Base-by-base conservation (phyloP, 2,888 invertebrate species). In the Bursaphelenchus okinawaensis region DNA sequence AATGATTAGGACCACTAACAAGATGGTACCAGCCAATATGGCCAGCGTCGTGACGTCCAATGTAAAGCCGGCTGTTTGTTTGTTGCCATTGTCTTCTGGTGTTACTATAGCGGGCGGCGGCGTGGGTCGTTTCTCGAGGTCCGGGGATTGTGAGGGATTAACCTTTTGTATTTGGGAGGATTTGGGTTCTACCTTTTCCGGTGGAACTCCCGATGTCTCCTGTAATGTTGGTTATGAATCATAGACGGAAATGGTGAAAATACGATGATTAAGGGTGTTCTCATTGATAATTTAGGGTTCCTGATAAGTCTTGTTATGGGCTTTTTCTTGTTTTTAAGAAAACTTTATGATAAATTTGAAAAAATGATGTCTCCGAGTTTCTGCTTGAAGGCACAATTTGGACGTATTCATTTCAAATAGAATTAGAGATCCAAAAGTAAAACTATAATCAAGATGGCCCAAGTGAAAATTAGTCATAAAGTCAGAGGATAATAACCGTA, bases 1-100 rank as follows among this genome's bases (percentile, higher is more conserved):
- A 50, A 59, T 59, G 55, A 59, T 9, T 50, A 59, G 28, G 7
- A 59, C n/a, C 50, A 59, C 60, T 16, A 59, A 22, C 20, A 59
- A 9, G 22, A 59, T 23, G 51, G 52, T 50, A 2, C 50, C 60
- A 20, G 40, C 16, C 51, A 59, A 27, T 16, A 59, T 59, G 51
- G 27, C 31, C 20, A 59, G 9, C 12, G 60, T 59, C 22, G 60
- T 51, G 20, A 26, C 20, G 28, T 59, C 60, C 7, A 52, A 22
- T 40, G 2, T 51, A 20, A 20, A 59, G n/a, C n/a, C 2, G 12
- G 31, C 7, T 29, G 7, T 7, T 29, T 12, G n/a, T 12, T 12
- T 40, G 52, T 6, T 27, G n/a, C 12, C 50, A 16, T 31, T 22
- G 29, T 27, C 56, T 20, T 50, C 50, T 16, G 50, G 19, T 16